Conservation (phyloP, 2,113 vertebrate genomes). For the Naja naja region DNA sequence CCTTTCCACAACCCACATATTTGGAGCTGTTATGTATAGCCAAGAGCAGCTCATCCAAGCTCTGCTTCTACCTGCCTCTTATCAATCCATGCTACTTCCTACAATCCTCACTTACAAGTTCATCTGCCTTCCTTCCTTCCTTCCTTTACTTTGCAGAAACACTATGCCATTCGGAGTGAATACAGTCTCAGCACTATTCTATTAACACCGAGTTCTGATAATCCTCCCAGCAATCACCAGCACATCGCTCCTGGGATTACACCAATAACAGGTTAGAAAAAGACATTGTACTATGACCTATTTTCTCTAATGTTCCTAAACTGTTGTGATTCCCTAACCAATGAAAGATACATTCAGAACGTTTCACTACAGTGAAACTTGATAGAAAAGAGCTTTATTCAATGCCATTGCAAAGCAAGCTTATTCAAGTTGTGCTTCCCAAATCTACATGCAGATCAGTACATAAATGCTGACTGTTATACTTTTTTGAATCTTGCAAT, state of each 20-base stretch:
- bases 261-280: neutral
- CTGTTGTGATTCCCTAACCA: neutral
- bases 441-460: neutral
- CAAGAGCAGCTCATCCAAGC: neutral
- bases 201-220: neutral
- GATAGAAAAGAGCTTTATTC: neutral
- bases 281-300: neutral
- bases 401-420: neutral
- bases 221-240: neutral
- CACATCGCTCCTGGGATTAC: neutral
- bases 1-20: neutral
- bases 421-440: neutral
- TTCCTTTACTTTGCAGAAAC: neutral
- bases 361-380: slow-evolving; percentile 8
- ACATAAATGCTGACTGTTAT: neutral
- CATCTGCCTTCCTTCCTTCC: neutral
- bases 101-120: neutral
- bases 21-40: neutral
- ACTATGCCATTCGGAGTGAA: neutral
- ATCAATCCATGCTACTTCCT: neutral
- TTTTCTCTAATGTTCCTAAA: neutral
- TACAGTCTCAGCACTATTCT: neutral
- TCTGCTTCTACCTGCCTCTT: neutral
- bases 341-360: neutral
- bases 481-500: neutral